Percentiles rank a stretch among this genome's conserved stretches.
Evolutionary conservation across 2,797 vertebrate genomes (phyloP).

Genomic region (Salmo trutta): DNA sequence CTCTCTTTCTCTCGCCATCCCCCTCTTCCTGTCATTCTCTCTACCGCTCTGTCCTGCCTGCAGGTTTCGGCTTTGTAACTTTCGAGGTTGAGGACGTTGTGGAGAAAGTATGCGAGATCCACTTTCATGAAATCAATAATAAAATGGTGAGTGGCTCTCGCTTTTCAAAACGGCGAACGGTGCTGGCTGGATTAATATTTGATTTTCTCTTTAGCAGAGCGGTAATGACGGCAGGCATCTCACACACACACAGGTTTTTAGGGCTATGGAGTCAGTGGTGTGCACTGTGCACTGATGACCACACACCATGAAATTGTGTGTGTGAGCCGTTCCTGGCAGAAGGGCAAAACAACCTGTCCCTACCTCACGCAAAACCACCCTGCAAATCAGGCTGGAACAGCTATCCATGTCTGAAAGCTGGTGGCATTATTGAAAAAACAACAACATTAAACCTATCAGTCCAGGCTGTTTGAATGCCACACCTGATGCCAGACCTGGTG

Average conservation of each 20-base stretch:
- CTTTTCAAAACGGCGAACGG: constrained; percentile 42
- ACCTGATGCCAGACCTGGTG: background rate
- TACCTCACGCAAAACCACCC: constrained; percentile 23
- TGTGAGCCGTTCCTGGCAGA: constrained; percentile 47
- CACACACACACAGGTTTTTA: constrained; percentile 17
- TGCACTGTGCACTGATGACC: constrained; percentile 47
- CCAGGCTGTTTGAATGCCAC: background rate
- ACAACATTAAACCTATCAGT: background rate
- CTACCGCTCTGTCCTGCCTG: constrained; percentile 45
- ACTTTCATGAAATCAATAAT: constrained; percentile 98
- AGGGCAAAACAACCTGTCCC: constrained; percentile 51
- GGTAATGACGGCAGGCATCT: constrained; percentile 17
- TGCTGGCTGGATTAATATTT: constrained; percentile 61
- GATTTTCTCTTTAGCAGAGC: constrained; percentile 46
- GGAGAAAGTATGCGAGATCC: constrained; percentile 95
- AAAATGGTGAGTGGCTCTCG: constrained; percentile 88
- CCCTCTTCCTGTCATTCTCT: constrained; percentile 3
- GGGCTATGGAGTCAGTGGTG: constrained; percentile 50
- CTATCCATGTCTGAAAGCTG: constrained; percentile 23
- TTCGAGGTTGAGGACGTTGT: constrained; percentile 94
- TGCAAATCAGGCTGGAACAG: constrained; percentile 34
- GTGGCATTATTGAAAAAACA: constrained; percentile 17
- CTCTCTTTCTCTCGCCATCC: constrained; percentile 17
- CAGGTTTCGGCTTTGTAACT: constrained; percentile 94
- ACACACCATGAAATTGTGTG: constrained; percentile 71